Base-by-base conservation (phyloP, 2,888 invertebrate genomes). In the Microchrysa polita region DNA sequence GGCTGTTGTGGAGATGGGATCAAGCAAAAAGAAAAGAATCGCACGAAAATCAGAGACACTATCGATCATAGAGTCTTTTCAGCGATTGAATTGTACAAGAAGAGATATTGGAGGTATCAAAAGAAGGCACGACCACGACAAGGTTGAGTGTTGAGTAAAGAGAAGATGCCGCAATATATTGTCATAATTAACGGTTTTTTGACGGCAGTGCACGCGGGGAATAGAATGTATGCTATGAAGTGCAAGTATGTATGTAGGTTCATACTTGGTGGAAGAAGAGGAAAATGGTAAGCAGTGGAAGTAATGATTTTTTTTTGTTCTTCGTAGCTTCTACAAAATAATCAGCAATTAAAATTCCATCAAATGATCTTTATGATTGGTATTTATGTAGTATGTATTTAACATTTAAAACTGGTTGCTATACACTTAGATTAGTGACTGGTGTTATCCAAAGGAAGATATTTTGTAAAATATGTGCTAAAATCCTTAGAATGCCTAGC, bases 261-360 rank as follows among this genome's bases (percentile, higher is more conserved):
- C n/a, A n/a, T n/a, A n/a, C n/a, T n/a, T n/a, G n/a, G n/a, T n/a
- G n/a, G n/a, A n/a, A n/a, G n/a, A n/a, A 10, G 55, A 48, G 48
- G 48, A 12, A 12, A n/a, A 48, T 48, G 10, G 48, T 12, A n/a
- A 5, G 18, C 18, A 20, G 18, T 20, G 55, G 22, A 48, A 48
- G 48, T n/a, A 12, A 10, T 7, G 7, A 7, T 34, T 48, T n/a
- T 48, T 55, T 10, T 20, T 20, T 16, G 55, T 55, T 55, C 20
- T 16, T 55, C n/a, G 18, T 55, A 7, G 55, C 27, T 34, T 5
- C 55, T 16, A 48, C 18, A 34, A 34, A 5, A 65, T 65, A 18
- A 42, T 65, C 42, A 22, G 65, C 22, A 48, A 65, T 48, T 65
- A 65, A 5, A 44, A 48, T 65, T 65, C 48, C 65, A 65, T 65